Evolutionary conservation across 2,797 vertebrate species (phyloP).

Genomic region (Pseudochirops corinnae): DNA sequence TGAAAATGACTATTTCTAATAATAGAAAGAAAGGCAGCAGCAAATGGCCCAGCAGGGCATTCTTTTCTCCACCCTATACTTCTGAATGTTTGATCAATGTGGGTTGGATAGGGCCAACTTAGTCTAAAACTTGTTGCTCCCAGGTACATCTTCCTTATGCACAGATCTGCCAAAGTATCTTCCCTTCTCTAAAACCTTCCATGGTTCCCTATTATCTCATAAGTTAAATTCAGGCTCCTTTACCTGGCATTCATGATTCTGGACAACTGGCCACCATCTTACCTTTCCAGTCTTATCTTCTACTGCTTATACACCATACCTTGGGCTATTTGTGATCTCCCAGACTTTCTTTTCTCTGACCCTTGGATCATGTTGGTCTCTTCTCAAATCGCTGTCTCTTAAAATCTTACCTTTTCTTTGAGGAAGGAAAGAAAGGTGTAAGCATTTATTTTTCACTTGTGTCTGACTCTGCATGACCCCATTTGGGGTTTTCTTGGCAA

Average conservation of each 20-base stretch:
- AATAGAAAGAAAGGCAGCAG: not conserved
- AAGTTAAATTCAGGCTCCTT: not conserved
- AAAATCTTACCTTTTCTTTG: not conserved
- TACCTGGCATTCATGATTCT: not conserved
- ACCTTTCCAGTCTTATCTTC: not conserved
- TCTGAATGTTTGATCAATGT: not conserved
- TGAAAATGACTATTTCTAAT: not conserved
- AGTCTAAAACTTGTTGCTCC: not conserved
- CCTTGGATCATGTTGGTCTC: not conserved
- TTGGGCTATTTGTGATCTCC: not conserved
- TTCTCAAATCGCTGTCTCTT: not conserved
- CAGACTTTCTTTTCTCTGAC: not conserved
- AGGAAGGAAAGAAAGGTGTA: not conserved
- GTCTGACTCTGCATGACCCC: not conserved
- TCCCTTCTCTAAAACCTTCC: not conserved
- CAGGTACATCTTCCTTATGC: not conserved
- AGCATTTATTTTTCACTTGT: not conserved
- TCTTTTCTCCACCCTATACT: not conserved
- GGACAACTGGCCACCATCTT: not conserved
- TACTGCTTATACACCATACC: not conserved
- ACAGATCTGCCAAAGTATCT: not conserved
- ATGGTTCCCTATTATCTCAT: not conserved
- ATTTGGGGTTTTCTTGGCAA: not conserved
- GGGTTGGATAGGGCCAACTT: not conserved
- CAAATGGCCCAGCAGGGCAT: not conserved